phyloP scores from a whole-genome alignment of 2,797 vertebrate species.

The Lepus oiostolus region DNA sequence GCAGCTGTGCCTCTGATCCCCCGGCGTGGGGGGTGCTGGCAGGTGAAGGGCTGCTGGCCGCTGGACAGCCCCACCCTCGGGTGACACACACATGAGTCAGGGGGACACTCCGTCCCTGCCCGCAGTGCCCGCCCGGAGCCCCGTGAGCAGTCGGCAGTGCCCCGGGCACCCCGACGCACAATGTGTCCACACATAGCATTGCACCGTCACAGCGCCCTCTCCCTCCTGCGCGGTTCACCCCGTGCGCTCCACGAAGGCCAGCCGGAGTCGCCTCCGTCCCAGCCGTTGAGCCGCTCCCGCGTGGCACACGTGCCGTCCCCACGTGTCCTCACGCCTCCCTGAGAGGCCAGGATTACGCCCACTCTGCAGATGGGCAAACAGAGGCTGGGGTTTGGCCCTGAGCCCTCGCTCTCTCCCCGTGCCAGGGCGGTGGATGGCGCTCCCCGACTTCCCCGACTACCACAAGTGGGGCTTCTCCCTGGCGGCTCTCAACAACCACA shows the following conservation, averaged over 20 bases:
- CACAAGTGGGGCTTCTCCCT: conserved; percentile 99
- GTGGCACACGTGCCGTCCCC: rapidly evolving
- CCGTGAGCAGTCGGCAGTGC: too few species aligned
- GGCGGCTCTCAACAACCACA: conserved; percentile 94
- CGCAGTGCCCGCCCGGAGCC: not conserved
- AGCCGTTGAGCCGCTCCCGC: rapidly evolving
- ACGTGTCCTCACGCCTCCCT: rapidly evolving
- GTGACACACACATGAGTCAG: conserved; percentile 77
- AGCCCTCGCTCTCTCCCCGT: not conserved
- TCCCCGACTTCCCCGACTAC: conserved; percentile 97
- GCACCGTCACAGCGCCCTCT: not conserved
- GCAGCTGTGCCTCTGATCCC: conserved; percentile 74
- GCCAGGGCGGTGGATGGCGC: conserved; percentile 94
- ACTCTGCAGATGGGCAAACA: not conserved
- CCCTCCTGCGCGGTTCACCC: not conserved
- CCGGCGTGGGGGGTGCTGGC: not conserved
- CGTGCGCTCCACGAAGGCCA: not conserved
- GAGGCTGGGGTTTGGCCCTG: not conserved
- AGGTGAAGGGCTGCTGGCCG: not conserved
- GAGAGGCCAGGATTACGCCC: not conserved
- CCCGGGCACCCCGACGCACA: not conserved
- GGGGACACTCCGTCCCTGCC: conserved; percentile 52
- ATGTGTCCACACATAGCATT: not conserved
- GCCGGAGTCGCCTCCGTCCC: not conserved
- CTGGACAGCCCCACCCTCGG: conserved; percentile 3